Conservation (phyloP, 2,797 vertebrate species). For the Alcedo atthis region DNA sequence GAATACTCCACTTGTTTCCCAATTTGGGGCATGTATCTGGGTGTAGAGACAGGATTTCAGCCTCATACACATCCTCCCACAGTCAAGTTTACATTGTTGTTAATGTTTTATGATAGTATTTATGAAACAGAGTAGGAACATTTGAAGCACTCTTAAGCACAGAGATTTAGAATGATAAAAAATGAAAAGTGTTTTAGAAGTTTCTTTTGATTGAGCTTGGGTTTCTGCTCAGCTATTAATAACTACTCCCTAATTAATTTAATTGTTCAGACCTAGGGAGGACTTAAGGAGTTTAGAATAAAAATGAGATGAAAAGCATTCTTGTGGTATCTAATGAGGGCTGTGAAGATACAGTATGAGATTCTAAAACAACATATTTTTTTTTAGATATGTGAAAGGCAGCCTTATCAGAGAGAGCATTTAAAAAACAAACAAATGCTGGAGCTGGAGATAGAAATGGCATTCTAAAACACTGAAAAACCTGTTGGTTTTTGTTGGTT, state of each 20-base stretch:
- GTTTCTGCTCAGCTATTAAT: constrained; percentile 9
- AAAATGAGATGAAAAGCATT: constrained; percentile 57
- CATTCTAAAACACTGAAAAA: not conserved
- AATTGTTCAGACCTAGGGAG: not conserved
- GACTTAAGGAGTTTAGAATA: not conserved
- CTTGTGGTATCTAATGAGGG: constrained; percentile 28
- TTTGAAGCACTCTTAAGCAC: constrained; percentile 9
- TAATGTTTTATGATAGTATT: constrained; percentile 4
- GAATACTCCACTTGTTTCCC: not conserved
- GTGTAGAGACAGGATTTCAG: not conserved
- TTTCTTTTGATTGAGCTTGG: not conserved
- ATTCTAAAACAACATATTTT: not conserved
- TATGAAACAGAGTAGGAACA: not conserved
- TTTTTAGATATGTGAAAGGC: not conserved
- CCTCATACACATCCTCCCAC: not conserved
- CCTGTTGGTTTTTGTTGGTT: not conserved
- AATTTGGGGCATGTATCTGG: not conserved
- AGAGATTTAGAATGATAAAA: constrained; percentile 38
- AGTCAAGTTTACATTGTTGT: not conserved
- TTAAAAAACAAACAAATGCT: constrained; percentile 22
- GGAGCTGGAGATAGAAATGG: not conserved
- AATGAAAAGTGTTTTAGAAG: constrained; percentile 22
- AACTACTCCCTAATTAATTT: constrained; percentile 6
- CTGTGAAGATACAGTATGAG: constrained; percentile 29
- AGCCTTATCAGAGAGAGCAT: constrained; percentile 14